A percentile compares a stretch with the other conserved stretches of the same genome.
Evolutionary conservation across 2,113 vertebrate species (phyloP).

Genomic region (Macrotis lagotis): DNA sequence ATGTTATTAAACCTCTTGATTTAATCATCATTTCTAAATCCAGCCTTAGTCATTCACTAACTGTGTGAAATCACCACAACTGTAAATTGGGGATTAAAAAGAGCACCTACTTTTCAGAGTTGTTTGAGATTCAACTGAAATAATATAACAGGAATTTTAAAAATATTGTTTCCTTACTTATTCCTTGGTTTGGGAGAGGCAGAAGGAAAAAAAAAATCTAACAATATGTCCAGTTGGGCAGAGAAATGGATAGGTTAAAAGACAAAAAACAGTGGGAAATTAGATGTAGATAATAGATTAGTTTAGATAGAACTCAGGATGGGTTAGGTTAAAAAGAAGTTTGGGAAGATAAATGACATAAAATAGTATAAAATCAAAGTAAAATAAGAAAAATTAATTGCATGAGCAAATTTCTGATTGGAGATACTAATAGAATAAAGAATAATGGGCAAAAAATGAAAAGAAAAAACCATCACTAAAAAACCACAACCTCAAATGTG

Average conservation of each 20-base stretch:
- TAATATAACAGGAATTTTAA: not conserved
- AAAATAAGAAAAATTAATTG: not conserved
- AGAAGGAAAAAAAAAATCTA: no score
- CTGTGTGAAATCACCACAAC: not conserved
- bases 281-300: no score
- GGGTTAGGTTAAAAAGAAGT: no score
- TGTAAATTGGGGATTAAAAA: not conserved
- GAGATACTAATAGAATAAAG: not conserved
- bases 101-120: not conserved
- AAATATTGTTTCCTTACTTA: not conserved
- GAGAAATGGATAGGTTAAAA: no score
- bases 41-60: not conserved
- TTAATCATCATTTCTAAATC: not conserved
- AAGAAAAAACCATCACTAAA: not conserved
- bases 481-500: not conserved
- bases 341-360: no score
- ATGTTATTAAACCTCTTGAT: not conserved
- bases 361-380: no score
- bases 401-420: not conserved
- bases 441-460: not conserved
- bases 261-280: no score
- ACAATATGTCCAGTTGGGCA: no score
- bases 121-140: slow-evolving; percentile 15
- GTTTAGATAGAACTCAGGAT: no score
- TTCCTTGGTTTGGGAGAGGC: not conserved